Evolutionary conservation across 2,113 vertebrate genomes (phyloP).

Genomic region (Hydropotes inermis): DNA sequence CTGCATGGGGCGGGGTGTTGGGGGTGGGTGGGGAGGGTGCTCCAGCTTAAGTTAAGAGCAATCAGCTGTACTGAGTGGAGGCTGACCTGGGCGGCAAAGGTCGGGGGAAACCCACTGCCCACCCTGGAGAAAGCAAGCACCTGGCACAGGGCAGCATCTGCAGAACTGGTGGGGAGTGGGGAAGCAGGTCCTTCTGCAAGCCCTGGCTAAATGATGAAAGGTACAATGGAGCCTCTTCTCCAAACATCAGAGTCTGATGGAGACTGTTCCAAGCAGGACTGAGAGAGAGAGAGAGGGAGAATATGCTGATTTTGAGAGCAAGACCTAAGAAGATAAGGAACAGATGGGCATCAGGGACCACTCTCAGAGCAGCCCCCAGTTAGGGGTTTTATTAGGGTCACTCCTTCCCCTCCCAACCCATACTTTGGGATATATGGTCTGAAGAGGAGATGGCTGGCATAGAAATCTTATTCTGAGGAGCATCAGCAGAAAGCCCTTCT

Average conservation of each 20-base stretch:
- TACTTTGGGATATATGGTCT: not conserved
- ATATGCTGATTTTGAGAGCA: not conserved
- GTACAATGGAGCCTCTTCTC: not conserved
- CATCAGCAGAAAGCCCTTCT: not conserved
- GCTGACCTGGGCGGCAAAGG: not conserved
- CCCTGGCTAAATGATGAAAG: too few relatives aligned
- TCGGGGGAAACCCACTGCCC: not conserved
- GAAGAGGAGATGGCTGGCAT: not conserved
- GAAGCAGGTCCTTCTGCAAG: not conserved
- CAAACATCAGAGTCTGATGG: not conserved
- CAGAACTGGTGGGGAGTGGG: not conserved
- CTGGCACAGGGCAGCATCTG: too few relatives aligned
- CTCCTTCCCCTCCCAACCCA: not conserved
- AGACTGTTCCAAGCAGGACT: not conserved
- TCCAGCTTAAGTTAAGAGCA: not conserved
- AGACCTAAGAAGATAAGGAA: not conserved
- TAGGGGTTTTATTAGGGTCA: not conserved
- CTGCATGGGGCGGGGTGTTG: fast-evolving
- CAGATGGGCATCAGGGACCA: not conserved
- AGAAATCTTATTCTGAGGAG: not conserved
- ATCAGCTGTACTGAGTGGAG: not conserved
- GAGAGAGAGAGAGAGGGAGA: too few relatives aligned
- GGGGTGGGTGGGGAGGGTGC: not conserved
- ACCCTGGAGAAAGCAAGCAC: fast-evolving
- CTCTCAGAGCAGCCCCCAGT: too few relatives aligned